Percentiles rank a stretch among this genome's conserved stretches.
Conservation (phyloP, 1,140 invertebrate species). For the Holotrichia oblita region DNA sequence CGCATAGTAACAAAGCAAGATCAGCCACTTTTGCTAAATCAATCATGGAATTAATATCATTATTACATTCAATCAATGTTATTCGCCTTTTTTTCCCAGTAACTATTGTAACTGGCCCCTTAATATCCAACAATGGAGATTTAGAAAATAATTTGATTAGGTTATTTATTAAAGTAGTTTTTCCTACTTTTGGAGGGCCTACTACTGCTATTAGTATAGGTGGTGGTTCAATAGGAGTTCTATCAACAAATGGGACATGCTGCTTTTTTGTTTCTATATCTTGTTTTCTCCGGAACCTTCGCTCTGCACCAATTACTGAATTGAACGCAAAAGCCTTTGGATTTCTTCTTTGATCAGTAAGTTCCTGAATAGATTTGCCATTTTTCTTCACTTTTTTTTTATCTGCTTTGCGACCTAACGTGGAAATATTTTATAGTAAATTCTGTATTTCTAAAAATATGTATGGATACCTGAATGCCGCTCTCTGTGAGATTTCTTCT, state of each 20-base stretch:
- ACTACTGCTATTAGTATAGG: constrained; percentile 95
- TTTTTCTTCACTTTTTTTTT: constrained; percentile 87
- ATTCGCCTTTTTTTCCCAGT: constrained; percentile 91
- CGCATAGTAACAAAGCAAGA: constrained; percentile 91
- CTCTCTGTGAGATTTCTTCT: constrained; percentile 72
- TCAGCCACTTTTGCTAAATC: constrained; percentile 99
- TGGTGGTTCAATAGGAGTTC: constrained; percentile 91
- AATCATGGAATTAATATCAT: constrained; percentile 99
- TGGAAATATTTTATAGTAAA: constrained; percentile 42
- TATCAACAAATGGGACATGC: constrained; percentile 92
- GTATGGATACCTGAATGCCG: constrained; percentile 65
- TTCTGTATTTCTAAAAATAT: constrained; percentile 13
- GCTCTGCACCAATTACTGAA: constrained; percentile 87
- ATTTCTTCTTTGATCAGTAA: constrained; percentile 82
- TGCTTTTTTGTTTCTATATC: constrained; percentile 96
- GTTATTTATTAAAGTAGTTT: constrained; percentile 91
- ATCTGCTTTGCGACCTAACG: constrained; percentile 82
- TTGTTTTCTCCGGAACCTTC: constrained; percentile 87
- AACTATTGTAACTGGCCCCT: constrained; percentile 92
- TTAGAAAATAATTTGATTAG: constrained; percentile 92
- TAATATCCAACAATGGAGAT: constrained; percentile 87
- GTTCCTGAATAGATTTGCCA: constrained; percentile 59
- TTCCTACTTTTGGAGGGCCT: constrained; percentile 97
- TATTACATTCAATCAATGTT: constrained; percentile 98
- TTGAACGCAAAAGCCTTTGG: constrained; percentile 98